These are phyloP conservation scores for Allygus modestus DNA, from an alignment of 2,888 invertebrate species.

Conservation along the genomic window DNA sequence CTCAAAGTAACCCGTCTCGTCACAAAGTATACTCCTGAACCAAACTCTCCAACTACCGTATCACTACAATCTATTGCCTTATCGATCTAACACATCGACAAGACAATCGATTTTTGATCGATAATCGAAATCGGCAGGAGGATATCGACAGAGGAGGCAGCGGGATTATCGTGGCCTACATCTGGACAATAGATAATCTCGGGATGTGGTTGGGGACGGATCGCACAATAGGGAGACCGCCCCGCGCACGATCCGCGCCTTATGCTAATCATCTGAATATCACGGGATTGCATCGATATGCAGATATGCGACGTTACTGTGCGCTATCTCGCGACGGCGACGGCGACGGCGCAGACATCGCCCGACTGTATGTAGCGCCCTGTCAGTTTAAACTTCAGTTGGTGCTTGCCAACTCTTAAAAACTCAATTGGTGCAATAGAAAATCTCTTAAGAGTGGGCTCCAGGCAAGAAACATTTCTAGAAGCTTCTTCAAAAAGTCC, in stretches of 20 bases:
- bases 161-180: conserved; percentile 35
- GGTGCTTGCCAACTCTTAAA: no score
- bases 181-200: conserved; percentile 53
- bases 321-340: not conserved
- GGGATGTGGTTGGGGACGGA: conserved; percentile 12
- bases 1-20: no score
- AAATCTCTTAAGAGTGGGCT: no score
- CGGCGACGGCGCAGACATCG: no score
- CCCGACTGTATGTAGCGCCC: no score
- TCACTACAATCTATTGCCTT: no score
- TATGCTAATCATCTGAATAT: conserved; percentile 52
- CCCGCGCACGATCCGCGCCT: conserved; percentile 25
- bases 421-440: no score
- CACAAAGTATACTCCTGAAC: no score
- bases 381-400: no score
- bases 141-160: not conserved
- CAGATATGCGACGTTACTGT: not conserved
- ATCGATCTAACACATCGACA: not conserved
- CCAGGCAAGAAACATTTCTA: no score
- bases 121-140: conserved; percentile 23
- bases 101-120: conserved; percentile 20
- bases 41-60: no score
- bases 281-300: conserved; percentile 38
- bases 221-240: conserved; percentile 26
- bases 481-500: no score